phyloP scores from a whole-genome alignment of 1,140 invertebrate genomes.

The Eueides isabella region DNA sequence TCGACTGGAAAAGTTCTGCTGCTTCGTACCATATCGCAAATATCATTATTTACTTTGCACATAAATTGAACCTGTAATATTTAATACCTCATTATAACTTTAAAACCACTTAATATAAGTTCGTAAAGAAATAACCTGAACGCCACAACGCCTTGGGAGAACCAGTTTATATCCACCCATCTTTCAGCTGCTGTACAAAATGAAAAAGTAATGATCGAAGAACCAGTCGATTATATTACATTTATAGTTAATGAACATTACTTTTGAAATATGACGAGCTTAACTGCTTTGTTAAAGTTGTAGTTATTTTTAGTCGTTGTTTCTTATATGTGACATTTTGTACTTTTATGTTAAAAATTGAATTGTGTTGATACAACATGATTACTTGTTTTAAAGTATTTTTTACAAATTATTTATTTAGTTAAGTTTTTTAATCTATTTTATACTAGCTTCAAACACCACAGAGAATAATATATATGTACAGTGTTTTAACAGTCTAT shows the following conservation, averaged over 20 bases:
- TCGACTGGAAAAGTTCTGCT: no score
- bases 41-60: not conserved
- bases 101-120: not conserved
- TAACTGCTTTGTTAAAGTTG: not conserved
- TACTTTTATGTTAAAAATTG: not conserved
- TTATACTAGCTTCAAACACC: no score
- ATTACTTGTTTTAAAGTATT: not conserved
- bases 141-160: not conserved
- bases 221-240: constrained; percentile 19
- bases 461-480: no score
- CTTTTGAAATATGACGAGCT: constrained; percentile 13
- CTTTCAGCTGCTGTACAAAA: constrained; percentile 16
- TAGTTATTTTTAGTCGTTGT: not conserved
- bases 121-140: not conserved
- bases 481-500: no score
- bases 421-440: no score
- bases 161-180: constrained; percentile 18
- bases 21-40: no score
- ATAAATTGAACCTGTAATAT: not conserved
- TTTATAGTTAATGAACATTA: constrained; percentile 9
- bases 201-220: constrained; percentile 13
- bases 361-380: not conserved
- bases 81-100: not conserved
- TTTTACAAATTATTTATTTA: not conserved
- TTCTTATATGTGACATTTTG: not conserved